Percentiles rank a stretch among this genome's conserved stretches.
Conservation (phyloP, 2,113 vertebrate species). For the Oncorhynchus masou region DNA sequence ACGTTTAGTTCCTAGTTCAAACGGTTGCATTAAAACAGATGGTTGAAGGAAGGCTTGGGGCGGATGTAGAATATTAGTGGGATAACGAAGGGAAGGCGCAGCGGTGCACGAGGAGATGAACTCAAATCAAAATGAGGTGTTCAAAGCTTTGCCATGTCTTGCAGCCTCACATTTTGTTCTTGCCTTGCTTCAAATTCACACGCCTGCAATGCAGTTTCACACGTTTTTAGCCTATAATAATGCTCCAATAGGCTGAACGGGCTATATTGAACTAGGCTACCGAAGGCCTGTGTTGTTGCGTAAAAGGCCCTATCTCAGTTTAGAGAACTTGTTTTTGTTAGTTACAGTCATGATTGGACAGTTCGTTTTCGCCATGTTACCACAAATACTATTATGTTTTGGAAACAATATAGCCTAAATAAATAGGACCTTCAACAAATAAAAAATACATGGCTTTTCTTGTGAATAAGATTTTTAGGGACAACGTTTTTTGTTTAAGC, state of each 20-base stretch:
- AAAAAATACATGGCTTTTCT: neutral
- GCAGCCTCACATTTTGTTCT: conserved; percentile 34
- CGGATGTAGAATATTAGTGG: conserved; percentile 66
- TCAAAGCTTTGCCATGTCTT: conserved; percentile 34
- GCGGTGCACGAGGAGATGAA: conserved; percentile 37
- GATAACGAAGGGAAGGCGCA: conserved; percentile 45
- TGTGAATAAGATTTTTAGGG: neutral
- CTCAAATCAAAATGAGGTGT: conserved; percentile 51
- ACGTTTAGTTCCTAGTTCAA: conserved; percentile 33
- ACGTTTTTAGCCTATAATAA: too few species aligned
- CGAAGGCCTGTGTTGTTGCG: neutral
- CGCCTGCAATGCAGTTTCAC: neutral
- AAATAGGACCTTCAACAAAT: neutral
- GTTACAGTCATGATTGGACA: neutral
- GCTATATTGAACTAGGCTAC: neutral
- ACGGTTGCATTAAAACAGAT: conserved; percentile 56
- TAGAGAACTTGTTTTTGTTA: neutral
- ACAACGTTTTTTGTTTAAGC: neutral
- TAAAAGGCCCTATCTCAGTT: neutral
- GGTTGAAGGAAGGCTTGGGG: conserved; percentile 49
- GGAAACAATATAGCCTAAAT: neutral
- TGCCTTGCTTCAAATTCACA: neutral
- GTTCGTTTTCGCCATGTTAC: neutral
- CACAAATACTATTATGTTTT: neutral
- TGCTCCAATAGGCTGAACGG: neutral